phyloP scores from a whole-genome alignment of 2,797 vertebrate species.

The Phataginus tetradactyla region DNA sequence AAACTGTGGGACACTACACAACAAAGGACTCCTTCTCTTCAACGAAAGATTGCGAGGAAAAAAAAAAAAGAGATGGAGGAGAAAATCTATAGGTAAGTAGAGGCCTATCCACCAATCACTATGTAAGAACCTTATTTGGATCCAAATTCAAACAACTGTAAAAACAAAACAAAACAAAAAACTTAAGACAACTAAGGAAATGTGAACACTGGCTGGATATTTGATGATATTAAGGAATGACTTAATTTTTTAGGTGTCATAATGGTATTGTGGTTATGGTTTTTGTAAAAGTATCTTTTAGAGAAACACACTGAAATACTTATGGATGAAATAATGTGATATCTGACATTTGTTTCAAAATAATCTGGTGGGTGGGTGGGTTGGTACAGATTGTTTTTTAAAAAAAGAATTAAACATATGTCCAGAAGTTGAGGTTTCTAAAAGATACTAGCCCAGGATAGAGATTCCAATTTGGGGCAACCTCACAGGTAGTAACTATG shows the following conservation, averaged over 20 bases:
- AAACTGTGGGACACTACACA: background rate
- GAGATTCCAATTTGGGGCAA: background rate
- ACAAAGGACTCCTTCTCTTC: background rate
- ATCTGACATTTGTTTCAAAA: background rate
- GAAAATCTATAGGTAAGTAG: background rate
- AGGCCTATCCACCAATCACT: background rate
- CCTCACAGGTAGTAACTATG: background rate
- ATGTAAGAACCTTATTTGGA: background rate
- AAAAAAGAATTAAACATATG: background rate
- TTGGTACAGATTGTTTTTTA: too few species aligned
- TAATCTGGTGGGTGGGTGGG: background rate
- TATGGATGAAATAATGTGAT: background rate
- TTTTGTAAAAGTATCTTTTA: slow-evolving; percentile 33
- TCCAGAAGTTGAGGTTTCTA: slow-evolving; percentile 18
- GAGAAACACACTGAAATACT: background rate
- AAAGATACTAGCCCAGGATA: background rate
- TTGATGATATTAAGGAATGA: background rate
- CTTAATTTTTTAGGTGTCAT: background rate
- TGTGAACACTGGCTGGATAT: background rate
- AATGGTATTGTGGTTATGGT: background rate
- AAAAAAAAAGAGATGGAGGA: background rate
- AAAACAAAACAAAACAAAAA: background rate
- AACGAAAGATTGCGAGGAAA: background rate
- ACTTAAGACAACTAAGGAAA: background rate
- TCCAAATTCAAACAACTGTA: background rate